These are phyloP conservation scores for Lithosia quadra DNA, from an alignment of 2,888 invertebrate species.

Conservation along the genomic window DNA sequence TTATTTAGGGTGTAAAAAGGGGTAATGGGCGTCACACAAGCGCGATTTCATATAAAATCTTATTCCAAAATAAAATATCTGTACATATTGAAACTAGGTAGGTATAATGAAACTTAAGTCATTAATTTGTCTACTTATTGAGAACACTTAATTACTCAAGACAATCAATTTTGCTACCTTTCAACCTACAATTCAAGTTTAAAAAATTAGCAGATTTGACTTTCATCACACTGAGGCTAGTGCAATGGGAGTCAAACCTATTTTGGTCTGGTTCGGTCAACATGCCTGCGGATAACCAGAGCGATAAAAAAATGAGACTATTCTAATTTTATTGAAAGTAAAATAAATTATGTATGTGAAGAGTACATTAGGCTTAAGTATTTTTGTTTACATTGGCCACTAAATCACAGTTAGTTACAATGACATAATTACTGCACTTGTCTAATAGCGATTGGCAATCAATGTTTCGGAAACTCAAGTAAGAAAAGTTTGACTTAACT, in stretches of 20 bases:
- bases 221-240: too few relatives aligned
- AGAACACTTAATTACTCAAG: too few relatives aligned
- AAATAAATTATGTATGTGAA: not conserved
- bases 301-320: not conserved
- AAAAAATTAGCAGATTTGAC: too few relatives aligned
- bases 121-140: too few relatives aligned
- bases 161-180: too few relatives aligned
- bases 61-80: not conserved
- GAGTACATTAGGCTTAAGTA: not conserved
- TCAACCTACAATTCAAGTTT: too few relatives aligned
- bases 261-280: too few relatives aligned
- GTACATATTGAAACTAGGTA: too few relatives aligned
- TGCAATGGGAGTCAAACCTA: too few relatives aligned
- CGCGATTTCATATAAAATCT: not conserved
- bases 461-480: slow-evolving; percentile 50
- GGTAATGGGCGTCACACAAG: not conserved
- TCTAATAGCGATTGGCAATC: slow-evolving; percentile 48
- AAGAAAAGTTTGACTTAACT: slow-evolving; percentile 51
- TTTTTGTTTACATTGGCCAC: slow-evolving; percentile 6
- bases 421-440: slow-evolving; percentile 46
- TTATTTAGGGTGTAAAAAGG: not conserved
- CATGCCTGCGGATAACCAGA: too few relatives aligned
- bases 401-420: slow-evolving; percentile 33
- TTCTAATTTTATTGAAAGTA: not conserved
- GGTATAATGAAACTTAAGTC: too few relatives aligned